Percentiles rank a stretch among this genome's conserved stretches.
Conservation (phyloP, 2,113 vertebrate genomes). For the Hippoglossus stenolepis region DNA sequence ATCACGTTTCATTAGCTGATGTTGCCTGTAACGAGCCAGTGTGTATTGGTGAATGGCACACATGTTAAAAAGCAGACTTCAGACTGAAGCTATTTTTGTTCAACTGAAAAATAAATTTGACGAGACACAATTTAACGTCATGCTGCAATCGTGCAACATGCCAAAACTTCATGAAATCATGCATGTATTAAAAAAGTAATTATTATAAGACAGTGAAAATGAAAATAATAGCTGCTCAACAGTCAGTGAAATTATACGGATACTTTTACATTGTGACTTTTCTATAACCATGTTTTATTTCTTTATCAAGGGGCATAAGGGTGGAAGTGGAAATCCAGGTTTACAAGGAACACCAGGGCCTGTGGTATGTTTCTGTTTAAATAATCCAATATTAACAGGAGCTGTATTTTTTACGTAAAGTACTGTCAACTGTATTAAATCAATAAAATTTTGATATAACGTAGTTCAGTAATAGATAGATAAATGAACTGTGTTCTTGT, state of each 20-base stretch:
- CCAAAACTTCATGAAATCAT: slow-evolving; percentile 14
- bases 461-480: not conserved
- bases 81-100: slow-evolving; percentile 44
- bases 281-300: slow-evolving; percentile 40
- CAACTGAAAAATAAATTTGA: slow-evolving; percentile 43
- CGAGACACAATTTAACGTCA: slow-evolving; percentile 14
- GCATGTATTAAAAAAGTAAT: not conserved
- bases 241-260: not conserved
- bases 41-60: slow-evolving; percentile 61
- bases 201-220: not conserved
- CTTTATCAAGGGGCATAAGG: slow-evolving; percentile 88
- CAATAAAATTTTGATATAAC: not conserved
- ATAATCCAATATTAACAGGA: slow-evolving; percentile 17
- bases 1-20: slow-evolving; percentile 69
- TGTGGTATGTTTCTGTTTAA: slow-evolving; percentile 81
- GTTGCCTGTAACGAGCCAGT: slow-evolving; percentile 47
- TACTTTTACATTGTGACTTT: not conserved
- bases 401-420: not conserved
- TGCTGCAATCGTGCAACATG: slow-evolving; percentile 13
- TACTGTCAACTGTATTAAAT: not conserved
- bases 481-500: not conserved
- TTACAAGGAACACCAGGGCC: slow-evolving; percentile 83
- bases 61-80: slow-evolving; percentile 40
- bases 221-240: not conserved
- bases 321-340: slow-evolving; percentile 88